Percentiles rank a stretch among this genome's conserved stretches.
Evolutionary conservation across 2,888 invertebrate genomes (phyloP).

Genomic region (Dicyrtomina minuta): DNA sequence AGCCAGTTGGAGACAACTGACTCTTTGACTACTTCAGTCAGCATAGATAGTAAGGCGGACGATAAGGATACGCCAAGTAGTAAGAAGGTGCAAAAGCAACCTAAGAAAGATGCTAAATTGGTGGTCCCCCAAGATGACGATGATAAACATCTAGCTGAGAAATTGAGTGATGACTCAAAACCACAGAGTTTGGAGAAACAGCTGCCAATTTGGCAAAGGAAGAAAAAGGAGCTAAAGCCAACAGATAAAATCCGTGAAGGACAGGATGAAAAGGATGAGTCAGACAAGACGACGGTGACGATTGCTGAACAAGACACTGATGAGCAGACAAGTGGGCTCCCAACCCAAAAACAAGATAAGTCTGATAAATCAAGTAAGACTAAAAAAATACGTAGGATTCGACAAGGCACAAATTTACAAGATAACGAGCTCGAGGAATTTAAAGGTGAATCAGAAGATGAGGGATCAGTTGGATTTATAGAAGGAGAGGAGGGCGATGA

Average conservation of each 20-base stretch:
- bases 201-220: conserved; percentile 31
- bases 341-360: not conserved
- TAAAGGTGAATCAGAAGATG: not conserved
- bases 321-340: conserved; percentile 17
- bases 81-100: not conserved
- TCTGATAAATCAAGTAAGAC: conserved; percentile 2
- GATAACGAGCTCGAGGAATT: not conserved
- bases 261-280: not conserved
- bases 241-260: conserved; percentile 14
- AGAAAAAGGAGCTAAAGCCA: conserved; percentile 27
- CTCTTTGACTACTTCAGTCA: not conserved
- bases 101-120: not conserved
- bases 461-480: not conserved
- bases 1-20: not conserved
- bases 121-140: conserved; percentile 13
- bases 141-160: not conserved
- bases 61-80: not conserved
- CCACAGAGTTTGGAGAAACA: conserved; percentile 6
- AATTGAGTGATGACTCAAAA: conserved; percentile 2
- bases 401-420: not conserved
- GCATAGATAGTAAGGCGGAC: not conserved
- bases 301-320: not conserved
- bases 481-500: conserved; percentile 11
- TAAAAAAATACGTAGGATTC: conserved; percentile 2
- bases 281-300: not conserved